Evolutionary conservation across 2,113 vertebrate genomes (phyloP).

Genomic region (Sander vitreus): DNA sequence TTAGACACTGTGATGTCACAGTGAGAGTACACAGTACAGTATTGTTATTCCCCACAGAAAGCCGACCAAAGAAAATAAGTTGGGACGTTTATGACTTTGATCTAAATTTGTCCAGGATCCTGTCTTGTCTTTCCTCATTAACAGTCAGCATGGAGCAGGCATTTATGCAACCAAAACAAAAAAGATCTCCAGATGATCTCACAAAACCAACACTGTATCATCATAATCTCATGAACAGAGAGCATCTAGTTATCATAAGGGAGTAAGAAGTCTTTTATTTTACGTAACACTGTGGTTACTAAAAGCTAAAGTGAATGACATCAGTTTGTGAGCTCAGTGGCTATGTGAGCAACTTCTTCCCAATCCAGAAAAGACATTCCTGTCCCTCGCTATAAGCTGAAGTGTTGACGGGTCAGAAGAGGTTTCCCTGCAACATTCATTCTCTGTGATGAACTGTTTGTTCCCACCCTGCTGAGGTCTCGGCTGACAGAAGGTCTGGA

Average conservation of each 20-base stretch:
- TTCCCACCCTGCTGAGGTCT: constrained; percentile 14
- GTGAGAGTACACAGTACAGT: not conserved
- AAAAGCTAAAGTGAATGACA: constrained; percentile 1
- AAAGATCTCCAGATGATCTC: constrained; percentile 29
- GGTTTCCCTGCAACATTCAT: constrained; percentile 24
- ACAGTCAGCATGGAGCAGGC: constrained; percentile 2
- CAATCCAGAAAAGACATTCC: constrained; percentile 21
- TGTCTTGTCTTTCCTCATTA: constrained; percentile 25
- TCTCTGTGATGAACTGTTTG: constrained; percentile 19
- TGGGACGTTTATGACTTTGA: constrained; percentile 17
- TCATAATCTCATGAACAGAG: constrained; percentile 17
- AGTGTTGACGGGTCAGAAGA: constrained; percentile 17
- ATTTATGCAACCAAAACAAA: constrained; percentile 38
- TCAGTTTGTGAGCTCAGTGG: constrained; percentile 15
- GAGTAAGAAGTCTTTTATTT: constrained; percentile 6
- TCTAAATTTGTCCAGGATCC: constrained; percentile 21
- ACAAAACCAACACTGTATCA: constrained; percentile 31
- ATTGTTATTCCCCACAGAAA: constrained; percentile 21
- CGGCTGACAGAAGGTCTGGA: constrained; percentile 53
- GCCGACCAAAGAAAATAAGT: constrained; percentile 18
- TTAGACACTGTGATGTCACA: constrained; percentile 6
- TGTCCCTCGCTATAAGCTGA: not conserved
- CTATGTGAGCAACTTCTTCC: constrained; percentile 20
- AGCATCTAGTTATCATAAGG: constrained; percentile 21
- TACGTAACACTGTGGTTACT: not conserved